A percentile compares a stretch with the other conserved stretches of the same genome.
Evolutionary conservation across 2,888 invertebrate genomes (phyloP).

Genomic region (Pristionchus mayeri): DNA sequence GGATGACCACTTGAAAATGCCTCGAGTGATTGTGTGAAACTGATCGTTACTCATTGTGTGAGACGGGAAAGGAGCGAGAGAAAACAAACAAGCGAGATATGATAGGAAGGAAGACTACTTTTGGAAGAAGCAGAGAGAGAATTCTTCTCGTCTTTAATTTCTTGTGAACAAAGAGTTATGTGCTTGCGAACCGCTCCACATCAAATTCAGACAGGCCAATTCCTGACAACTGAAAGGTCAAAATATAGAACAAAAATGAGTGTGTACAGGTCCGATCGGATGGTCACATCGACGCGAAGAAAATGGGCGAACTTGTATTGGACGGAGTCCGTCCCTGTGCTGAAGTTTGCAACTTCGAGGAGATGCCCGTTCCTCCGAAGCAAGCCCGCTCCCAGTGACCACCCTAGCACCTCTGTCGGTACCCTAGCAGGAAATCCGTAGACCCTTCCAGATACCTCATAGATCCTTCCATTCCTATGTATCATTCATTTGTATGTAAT

Average conservation of each 20-base stretch:
- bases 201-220: too few species aligned
- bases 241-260: too few species aligned
- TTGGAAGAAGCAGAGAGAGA: too few species aligned
- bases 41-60: conserved; percentile 31
- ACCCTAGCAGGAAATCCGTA: background rate
- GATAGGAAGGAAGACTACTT: background rate
- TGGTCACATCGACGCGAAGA: conserved; percentile 38
- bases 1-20: conserved; percentile 23
- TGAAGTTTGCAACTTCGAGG: conserved; percentile 51
- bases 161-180: too few species aligned
- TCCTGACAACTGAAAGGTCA: too few species aligned
- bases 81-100: background rate
- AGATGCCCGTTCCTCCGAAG: conserved; percentile 2
- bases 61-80: background rate
- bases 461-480: background rate
- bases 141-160: too few species aligned
- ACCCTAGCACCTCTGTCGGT: background rate
- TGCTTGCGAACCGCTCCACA: too few species aligned
- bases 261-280: conserved; percentile 43
- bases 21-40: conserved; percentile 37
- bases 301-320: conserved; percentile 51
- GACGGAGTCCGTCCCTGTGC: conserved; percentile 54
- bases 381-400: background rate
- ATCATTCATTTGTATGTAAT: background rate
- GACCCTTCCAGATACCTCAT: conserved; percentile 1